Evolutionary conservation across 2,113 vertebrate species (phyloP).

Genomic region (Atractosteus spatula): DNA sequence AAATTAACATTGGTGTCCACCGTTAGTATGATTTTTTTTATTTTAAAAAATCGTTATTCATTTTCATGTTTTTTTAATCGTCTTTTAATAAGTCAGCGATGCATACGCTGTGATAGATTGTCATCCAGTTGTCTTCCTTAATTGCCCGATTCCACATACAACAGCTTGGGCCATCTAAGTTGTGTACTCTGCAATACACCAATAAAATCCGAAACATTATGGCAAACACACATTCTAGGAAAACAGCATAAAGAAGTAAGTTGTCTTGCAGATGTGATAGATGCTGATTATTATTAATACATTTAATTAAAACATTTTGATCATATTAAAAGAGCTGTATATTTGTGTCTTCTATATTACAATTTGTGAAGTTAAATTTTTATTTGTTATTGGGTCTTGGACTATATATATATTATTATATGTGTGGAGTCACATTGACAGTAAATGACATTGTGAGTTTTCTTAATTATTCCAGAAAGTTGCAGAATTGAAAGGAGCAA

Average conservation of each 20-base stretch:
- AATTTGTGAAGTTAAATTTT: background rate
- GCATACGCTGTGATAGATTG: too few species aligned
- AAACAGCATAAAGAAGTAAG: conserved; percentile 85
- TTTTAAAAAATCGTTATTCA: background rate
- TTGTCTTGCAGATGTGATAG: background rate
- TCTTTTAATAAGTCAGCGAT: too few species aligned
- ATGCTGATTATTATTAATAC: too few species aligned
- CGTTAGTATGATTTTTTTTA: too few species aligned
- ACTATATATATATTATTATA: too few species aligned
- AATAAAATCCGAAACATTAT: conserved; percentile 86
- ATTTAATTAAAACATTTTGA: too few species aligned
- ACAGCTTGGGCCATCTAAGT: conserved; percentile 80
- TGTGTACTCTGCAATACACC: conserved; percentile 78
- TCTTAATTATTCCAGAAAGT: conserved; percentile 56
- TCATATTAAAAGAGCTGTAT: too few species aligned
- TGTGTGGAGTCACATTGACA: background rate
- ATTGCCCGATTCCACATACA: conserved; percentile 68
- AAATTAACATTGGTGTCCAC: too few species aligned
- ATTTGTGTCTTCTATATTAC: background rate
- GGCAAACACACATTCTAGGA: conserved; percentile 87
- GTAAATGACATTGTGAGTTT: background rate
- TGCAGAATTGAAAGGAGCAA: conserved; percentile 69
- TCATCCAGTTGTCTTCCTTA: conserved; percentile 39
- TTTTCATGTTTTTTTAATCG: too few species aligned
- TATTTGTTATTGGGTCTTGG: background rate